Evolutionary conservation across 92 coral and sea anemone species (phyloP), one percentile per base, ranked within the genome.

Genomic region (Phenganax subtilis): DNA sequence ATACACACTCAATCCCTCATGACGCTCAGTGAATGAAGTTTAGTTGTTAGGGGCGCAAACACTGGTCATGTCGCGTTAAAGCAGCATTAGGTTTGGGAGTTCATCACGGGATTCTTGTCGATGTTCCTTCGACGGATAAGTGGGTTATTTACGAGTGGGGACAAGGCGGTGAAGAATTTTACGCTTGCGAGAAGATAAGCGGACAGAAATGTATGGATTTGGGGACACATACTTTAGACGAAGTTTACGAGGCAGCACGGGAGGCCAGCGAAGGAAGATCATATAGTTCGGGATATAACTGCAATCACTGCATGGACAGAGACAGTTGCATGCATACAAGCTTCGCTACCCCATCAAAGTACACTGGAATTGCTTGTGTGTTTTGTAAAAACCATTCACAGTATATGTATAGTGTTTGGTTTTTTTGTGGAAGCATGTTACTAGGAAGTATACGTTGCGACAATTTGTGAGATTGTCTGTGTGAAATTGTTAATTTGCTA

Each of bases 131-230:
- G 14, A 10, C 12, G 17, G 12, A 59, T 10, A 59, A 59, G 17
- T 59, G 65, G 60, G 65, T 59, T 59, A 10, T 59, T 10, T 59
- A 4, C 65, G 65, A 59, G 17, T 59, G 65, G 65, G 65, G 6
- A 59, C 14, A 10, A 9, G 65, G 12, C 65, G 65, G 65, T 59
- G 65, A 59, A 59, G 65, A 59, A 59, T 59, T 59, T 59, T 59
- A 59, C 65, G 65, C 65, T 27, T 59, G 65, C 17, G 65, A 16
- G 14, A 59, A 59, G 65, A 59, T 59, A 9, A 27, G 65, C 17
- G 65, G 65, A 59, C 65, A 59, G 17, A 59, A 59, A 59, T 59
- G 65, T 59, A 59, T 59, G 65, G 65, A 59, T 59, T 59, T 59
- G 17, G 65, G 65, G 12, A 9, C 6, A 27, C 65, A 59, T 59